Base-by-base conservation (phyloP, 1,140 invertebrate species). In the Anastrepha obliqua region DNA sequence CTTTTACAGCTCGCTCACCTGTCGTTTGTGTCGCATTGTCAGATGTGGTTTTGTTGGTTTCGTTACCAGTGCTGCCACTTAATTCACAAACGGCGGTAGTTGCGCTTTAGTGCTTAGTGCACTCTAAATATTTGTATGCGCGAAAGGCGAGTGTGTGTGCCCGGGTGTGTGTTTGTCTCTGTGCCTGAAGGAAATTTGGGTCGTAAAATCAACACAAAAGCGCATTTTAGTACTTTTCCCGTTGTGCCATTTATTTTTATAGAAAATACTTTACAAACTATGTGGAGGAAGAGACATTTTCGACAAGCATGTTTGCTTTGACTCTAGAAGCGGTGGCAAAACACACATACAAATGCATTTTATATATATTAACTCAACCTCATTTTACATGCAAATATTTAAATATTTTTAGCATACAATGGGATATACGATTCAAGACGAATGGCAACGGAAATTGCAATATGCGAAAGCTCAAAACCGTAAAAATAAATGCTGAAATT, bases 151-250 rank as follows among this genome's bases (percentile, higher is more conserved):
- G 9, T 58, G 6, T 81, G 74, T 81, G 8, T 29, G 7, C 2
- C 2, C 15, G 42, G 44, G 70, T 74, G 47, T 58, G 74, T 8
- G 7, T 20, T 81, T 58, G 3, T 81, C 7, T 4, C 20, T 9
- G 3, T 81, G 47, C 15, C 20, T 9, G 51, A 6, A 9, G 7
- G 47, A 55, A 58, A 81, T 55, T 29, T 55, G 47, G 47, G 74
- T 81, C 44, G 74, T 81, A 81, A 81, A 81, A 58, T 81, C 74
- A 81, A 55, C 47, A 81, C 74, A 81, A 81, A 81, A 58, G 74
- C 74, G 1, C n/a, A 55, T 81, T 81, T 81, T 51, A 55, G 17
- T 51, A 20, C 5, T 11, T 55, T 81, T 81, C 74, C 74, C 47
- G 74, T 58, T 55, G 74, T 81, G 47, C 74, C 74, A 81, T 81